Percentiles rank a stretch among this genome's conserved stretches.
Conservation (phyloP, 2,797 vertebrate species). For the Rhinatrema bivittatum region DNA sequence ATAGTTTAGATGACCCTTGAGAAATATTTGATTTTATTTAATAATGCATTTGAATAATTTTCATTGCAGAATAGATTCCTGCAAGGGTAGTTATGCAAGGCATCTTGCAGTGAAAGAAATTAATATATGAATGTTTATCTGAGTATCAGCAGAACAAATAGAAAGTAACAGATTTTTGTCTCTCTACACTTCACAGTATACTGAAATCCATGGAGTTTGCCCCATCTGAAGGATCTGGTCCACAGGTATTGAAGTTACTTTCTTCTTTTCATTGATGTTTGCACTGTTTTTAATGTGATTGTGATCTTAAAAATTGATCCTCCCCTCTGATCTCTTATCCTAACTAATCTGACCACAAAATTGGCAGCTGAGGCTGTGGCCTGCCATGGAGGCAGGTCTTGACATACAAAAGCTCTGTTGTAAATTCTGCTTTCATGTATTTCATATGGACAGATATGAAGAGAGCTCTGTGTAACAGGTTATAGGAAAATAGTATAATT, state of each 20-base stretch:
- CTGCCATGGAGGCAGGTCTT: too few relatives aligned
- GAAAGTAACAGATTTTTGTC: conserved; percentile 29
- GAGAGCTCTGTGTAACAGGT: too few relatives aligned
- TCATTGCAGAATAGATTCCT: conserved; percentile 43
- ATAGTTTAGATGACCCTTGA: conserved; percentile 55
- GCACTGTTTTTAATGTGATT: too few relatives aligned
- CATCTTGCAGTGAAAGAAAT: conserved; percentile 35
- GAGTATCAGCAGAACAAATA: conserved; percentile 1
- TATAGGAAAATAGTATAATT: too few relatives aligned
- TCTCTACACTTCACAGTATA: conserved; percentile 66
- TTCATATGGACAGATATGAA: too few relatives aligned
- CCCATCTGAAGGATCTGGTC: conserved; percentile 71
- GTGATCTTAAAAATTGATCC: too few relatives aligned
- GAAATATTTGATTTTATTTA: conserved; percentile 46
- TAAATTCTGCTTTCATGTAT: too few relatives aligned
- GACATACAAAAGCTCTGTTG: too few relatives aligned
- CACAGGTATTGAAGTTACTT: conserved; percentile 66
- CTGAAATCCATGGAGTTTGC: conserved; percentile 96
- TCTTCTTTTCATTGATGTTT: too few relatives aligned
- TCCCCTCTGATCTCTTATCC: too few relatives aligned
- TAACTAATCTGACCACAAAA: too few relatives aligned
- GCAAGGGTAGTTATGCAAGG: conserved; percentile 42
- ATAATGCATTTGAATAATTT: conserved; percentile 40
- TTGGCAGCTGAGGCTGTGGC: too few relatives aligned
- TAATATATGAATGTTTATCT: conserved; percentile 21